Evolutionary conservation across 2,888 invertebrate species (phyloP).

Genomic region (Stenoptilia bipunctidactyla): DNA sequence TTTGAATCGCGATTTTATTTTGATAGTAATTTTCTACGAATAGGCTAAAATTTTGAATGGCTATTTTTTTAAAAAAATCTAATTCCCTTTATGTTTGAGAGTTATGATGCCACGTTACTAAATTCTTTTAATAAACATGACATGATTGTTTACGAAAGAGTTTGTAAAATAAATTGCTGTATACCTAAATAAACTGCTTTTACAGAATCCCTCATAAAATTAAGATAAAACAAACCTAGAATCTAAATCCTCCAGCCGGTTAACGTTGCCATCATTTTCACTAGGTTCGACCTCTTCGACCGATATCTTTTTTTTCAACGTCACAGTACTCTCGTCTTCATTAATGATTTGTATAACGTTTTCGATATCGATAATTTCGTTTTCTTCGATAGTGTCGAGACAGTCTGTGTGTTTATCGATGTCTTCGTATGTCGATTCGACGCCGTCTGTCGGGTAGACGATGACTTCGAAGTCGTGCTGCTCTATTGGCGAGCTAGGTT

Average conservation of each 20-base stretch:
- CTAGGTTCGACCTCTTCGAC: constrained; percentile 10
- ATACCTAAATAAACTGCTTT: too few relatives aligned
- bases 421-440: constrained; percentile 13
- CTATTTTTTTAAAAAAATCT: too few relatives aligned
- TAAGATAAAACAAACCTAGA: too few relatives aligned
- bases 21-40: too few relatives aligned
- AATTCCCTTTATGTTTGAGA: too few relatives aligned
- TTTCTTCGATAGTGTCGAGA: constrained; percentile 42
- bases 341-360: constrained; percentile 24
- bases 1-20: too few relatives aligned
- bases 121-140: too few relatives aligned
- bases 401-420: constrained; percentile 28
- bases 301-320: constrained; percentile 26
- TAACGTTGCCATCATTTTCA: constrained; percentile 6
- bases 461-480: constrained; percentile 41
- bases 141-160: too few relatives aligned
- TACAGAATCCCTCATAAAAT: too few relatives aligned
- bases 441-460: constrained; percentile 22
- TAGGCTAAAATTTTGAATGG: too few relatives aligned
- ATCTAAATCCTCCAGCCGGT: constrained; percentile 4
- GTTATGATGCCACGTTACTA: too few relatives aligned
- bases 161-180: too few relatives aligned
- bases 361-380: constrained; percentile 22
- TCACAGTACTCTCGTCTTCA: constrained; percentile 29
- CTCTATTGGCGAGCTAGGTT: constrained; percentile 15